Conservation (phyloP, 2,113 vertebrate species). For the Grammomys dolichurus region DNA sequence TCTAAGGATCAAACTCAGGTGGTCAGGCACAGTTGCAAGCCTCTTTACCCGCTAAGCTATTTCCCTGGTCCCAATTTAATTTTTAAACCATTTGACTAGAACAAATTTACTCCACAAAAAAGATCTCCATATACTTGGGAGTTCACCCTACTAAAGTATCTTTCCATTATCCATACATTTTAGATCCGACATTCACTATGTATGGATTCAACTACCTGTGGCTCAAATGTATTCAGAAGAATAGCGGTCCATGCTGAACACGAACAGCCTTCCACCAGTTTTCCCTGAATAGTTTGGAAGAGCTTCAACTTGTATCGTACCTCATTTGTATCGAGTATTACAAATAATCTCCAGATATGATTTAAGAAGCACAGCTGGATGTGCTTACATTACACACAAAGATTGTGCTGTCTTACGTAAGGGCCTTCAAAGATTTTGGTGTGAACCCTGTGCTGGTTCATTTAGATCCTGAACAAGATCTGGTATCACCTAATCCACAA, state of each 20-base stretch:
- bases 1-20: neutral
- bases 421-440: neutral
- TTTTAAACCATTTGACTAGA: conserved; percentile 24
- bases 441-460: neutral
- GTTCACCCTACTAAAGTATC: neutral
- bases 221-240: neutral
- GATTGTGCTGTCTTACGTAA: neutral
- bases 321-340: neutral
- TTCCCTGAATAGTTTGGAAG: neutral
- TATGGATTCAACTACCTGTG: neutral
- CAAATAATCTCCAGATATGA: neutral
- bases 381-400: neutral
- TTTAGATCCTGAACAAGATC: no score
- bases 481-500: neutral
- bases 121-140: neutral
- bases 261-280: neutral
- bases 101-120: conserved; percentile 13
- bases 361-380: neutral
- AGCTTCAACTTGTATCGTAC: neutral
- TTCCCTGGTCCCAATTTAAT: neutral
- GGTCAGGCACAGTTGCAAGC: neutral
- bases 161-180: neutral
- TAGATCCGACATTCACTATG: neutral
- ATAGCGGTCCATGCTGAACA: neutral
- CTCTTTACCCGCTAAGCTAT: neutral